These are phyloP conservation scores for Nemurella pictetii DNA, from an alignment of 2,888 invertebrate species.

Conservation along the genomic window DNA sequence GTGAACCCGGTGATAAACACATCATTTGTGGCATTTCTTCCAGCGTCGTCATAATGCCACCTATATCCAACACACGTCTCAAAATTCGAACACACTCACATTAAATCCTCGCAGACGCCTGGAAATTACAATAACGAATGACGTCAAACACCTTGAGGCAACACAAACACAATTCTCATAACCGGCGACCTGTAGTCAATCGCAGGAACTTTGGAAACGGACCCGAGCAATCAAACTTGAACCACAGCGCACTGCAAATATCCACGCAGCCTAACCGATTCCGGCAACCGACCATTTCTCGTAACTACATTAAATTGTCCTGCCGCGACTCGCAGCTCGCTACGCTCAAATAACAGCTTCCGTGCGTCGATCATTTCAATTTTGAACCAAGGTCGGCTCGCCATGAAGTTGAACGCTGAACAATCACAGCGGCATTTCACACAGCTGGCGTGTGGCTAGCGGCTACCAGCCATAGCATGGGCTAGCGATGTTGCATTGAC, in stretches of 20 bases:
- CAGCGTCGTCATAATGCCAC: slow-evolving; percentile 49
- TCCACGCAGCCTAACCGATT: no score
- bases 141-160: neutral
- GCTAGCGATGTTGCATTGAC: neutral
- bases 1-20: slow-evolving; percentile 56
- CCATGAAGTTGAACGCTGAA: neutral
- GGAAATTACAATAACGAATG: neutral
- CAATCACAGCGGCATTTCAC: neutral
- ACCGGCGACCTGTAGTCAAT: neutral
- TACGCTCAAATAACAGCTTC: neutral
- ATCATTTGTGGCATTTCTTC: slow-evolving; percentile 59
- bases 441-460: no score
- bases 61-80: neutral
- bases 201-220: neutral
- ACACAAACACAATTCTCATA: neutral
- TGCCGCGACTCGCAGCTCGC: neutral
- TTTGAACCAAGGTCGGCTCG: neutral
- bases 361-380: neutral
- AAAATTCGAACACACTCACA: neutral
- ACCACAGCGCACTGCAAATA: no score
- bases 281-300: neutral
- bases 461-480: no score
- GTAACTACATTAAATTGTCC: neutral
- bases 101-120: neutral
- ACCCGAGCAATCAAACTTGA: no score